Percentiles rank a stretch among this genome's conserved stretches.
Conservation (phyloP, 1,140 invertebrate species). For the Papilio glaucus region DNA sequence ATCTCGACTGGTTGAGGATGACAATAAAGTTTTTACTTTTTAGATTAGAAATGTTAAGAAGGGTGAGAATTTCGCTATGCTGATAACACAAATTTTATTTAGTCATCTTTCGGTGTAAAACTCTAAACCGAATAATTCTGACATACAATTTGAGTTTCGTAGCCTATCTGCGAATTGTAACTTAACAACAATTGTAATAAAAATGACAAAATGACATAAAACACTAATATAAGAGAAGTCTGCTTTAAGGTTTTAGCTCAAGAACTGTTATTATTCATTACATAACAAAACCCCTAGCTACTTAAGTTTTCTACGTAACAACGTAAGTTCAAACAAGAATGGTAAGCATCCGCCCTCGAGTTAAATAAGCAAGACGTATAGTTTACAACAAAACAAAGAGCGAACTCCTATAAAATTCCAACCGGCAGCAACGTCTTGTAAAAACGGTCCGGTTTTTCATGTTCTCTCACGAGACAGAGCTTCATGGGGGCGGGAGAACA, state of each 20-base stretch:
- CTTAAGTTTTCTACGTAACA: conserved; percentile 8
- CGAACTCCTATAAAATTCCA: conserved; percentile 17
- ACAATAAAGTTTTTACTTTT: no score
- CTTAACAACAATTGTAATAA: no score
- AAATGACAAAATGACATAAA: no score
- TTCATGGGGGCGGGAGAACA: neutral
- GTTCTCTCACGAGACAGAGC: neutral
- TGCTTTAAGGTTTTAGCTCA: neutral
- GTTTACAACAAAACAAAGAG: conserved; percentile 19
- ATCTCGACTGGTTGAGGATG: no score
- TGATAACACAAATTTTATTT: no score
- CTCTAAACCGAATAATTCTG: no score
- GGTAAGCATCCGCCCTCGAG: conserved; percentile 9
- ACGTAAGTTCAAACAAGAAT: conserved; percentile 13
- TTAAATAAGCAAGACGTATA: conserved; percentile 17
- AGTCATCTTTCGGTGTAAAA: no score
- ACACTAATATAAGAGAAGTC: neutral
- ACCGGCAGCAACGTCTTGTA: neutral
- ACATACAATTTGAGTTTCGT: no score
- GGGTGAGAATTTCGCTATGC: no score
- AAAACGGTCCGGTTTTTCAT: neutral
- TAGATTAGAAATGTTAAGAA: no score
- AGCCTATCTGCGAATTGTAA: no score
- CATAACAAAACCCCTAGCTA: conserved; percentile 5
- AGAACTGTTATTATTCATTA: neutral